Conservation (phyloP, 2,888 invertebrate species). For the Lamproptera curius region DNA sequence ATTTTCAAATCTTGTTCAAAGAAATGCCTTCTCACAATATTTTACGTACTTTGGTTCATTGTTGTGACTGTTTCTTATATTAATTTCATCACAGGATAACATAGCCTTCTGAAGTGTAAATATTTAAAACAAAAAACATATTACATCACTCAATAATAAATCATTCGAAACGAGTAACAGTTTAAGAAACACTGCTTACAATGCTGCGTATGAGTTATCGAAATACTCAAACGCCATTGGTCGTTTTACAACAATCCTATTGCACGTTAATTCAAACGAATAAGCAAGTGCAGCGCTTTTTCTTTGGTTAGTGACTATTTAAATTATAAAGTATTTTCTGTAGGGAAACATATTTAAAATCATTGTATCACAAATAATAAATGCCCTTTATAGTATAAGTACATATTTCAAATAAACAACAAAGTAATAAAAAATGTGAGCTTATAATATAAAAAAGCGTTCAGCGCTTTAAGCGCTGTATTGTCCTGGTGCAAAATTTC, state of each 20-base stretch:
- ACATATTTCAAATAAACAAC: too few relatives aligned
- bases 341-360: too few relatives aligned
- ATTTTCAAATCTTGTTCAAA: slow-evolving; percentile 17
- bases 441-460: too few relatives aligned
- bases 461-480: slow-evolving; percentile 43
- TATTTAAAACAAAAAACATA: not conserved
- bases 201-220: slow-evolving; percentile 27
- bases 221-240: slow-evolving; percentile 35
- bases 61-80: slow-evolving; percentile 2
- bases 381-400: too few relatives aligned
- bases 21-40: slow-evolving; percentile 15
- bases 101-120: too few relatives aligned
- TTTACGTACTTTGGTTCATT: slow-evolving; percentile 1
- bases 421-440: too few relatives aligned
- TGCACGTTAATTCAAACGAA: slow-evolving; percentile 18
- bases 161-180: slow-evolving; percentile 20
- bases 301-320: too few relatives aligned
- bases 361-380: too few relatives aligned
- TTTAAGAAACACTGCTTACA: slow-evolving; percentile 35
- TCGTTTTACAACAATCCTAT: slow-evolving; percentile 31
- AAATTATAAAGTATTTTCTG: too few relatives aligned
- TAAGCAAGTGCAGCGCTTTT: slow-evolving; percentile 27
- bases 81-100: not conserved
- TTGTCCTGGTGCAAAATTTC: slow-evolving; percentile 28
- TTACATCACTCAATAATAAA: not conserved